Conservation (phyloP, 37 sponge, comb jelly and placozoan genomes). For the Halichondria panicea region DNA sequence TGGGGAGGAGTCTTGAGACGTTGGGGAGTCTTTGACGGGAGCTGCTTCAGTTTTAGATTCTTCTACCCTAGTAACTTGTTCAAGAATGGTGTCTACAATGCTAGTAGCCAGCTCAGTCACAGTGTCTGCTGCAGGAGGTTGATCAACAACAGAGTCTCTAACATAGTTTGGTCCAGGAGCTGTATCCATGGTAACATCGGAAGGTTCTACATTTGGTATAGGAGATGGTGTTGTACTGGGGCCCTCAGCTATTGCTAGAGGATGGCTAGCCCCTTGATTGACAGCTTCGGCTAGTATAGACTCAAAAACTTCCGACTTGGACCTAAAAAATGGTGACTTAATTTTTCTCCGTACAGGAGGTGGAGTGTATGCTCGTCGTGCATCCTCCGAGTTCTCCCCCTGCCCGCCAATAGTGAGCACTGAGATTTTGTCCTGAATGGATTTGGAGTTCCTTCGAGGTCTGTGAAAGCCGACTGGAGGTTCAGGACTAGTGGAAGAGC, state of each 20-base stretch:
- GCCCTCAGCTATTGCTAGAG: too few species aligned
- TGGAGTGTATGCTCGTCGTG: slow-evolving; percentile 2
- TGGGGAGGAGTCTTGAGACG: too few species aligned
- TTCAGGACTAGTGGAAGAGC: too few species aligned
- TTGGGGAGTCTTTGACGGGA: too few species aligned
- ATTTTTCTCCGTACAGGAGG: slow-evolving; percentile 16
- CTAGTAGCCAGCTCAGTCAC: background rate
- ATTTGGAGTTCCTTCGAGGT: background rate
- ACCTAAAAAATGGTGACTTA: slow-evolving; percentile 10
- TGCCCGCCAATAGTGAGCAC: background rate
- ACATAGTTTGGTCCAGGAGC: background rate
- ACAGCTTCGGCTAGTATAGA: too few species aligned
- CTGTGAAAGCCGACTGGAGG: background rate
- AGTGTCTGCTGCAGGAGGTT: background rate
- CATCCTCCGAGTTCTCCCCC: background rate
- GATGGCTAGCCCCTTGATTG: too few species aligned
- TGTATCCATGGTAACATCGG: background rate
- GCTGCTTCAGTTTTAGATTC: too few species aligned
- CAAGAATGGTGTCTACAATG: too few species aligned
- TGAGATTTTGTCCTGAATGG: slow-evolving; percentile 5
- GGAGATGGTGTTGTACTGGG: too few species aligned
- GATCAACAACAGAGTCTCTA: background rate
- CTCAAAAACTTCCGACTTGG: background rate
- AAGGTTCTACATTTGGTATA: too few species aligned
- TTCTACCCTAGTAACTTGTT: too few species aligned